phyloP scores from a whole-genome alignment of 37 sponge, comb jelly and placozoan species.

The Aplysina aerophoba region DNA sequence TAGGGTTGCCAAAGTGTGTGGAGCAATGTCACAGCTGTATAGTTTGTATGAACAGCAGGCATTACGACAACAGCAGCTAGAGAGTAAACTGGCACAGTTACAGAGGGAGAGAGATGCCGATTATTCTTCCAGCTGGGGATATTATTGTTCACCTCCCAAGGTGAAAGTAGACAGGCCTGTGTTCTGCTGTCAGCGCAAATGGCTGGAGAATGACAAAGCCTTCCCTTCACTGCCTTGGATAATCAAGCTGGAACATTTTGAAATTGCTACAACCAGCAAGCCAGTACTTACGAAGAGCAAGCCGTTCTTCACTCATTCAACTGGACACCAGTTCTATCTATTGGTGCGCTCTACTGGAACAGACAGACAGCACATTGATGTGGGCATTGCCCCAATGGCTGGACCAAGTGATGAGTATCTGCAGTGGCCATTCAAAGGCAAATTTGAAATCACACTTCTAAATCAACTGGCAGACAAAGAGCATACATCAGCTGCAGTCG shows the following conservation, averaged over 20 bases:
- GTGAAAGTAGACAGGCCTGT: no score
- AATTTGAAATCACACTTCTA: neutral
- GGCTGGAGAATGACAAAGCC: neutral
- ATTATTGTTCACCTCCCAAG: no score
- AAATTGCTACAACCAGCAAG: neutral
- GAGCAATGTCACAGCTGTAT: no score
- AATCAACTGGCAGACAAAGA: neutral
- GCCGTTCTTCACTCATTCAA: conserved; percentile 14
- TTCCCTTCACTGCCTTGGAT: conserved; percentile 14
- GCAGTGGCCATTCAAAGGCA: conserved; percentile 15
- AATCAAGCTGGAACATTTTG: neutral
- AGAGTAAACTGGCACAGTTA: no score
- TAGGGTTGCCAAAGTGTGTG: neutral
- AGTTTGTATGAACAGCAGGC: no score
- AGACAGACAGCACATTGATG: neutral
- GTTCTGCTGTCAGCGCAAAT: neutral
- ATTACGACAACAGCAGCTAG: no score
- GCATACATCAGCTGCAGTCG: neutral
- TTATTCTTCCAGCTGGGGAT: no score
- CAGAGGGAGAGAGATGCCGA: no score
- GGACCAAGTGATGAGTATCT: conserved; percentile 8
- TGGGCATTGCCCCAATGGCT: neutral
- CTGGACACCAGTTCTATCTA: neutral
- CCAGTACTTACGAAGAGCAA: neutral
- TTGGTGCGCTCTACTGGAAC: neutral